phyloP scores from a whole-genome alignment of 2,888 invertebrate genomes.

The Drosophila longiperda region DNA sequence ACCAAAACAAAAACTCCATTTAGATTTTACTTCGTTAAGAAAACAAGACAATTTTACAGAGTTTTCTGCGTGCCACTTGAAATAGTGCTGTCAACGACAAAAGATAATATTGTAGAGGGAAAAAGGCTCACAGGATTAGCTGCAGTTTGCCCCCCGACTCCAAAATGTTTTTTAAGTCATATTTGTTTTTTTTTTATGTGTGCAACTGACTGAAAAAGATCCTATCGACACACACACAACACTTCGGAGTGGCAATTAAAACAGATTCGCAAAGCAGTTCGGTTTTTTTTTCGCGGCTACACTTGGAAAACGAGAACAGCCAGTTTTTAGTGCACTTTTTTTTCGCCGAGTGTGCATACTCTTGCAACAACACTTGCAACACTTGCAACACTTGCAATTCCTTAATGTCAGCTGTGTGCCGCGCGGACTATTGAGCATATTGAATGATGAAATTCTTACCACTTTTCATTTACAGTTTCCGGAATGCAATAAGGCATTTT shows the following conservation, averaged over 20 bases:
- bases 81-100: constrained; percentile 33
- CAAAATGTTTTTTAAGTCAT: constrained; percentile 13
- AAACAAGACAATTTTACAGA: constrained; percentile 49
- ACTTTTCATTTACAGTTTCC: constrained; percentile 90
- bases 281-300: neutral
- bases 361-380: constrained; percentile 14
- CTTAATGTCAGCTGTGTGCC: constrained; percentile 33
- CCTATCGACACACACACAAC: neutral
- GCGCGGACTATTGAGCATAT: constrained; percentile 27
- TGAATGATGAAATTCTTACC: constrained; percentile 50
- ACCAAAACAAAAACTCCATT: neutral
- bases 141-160: neutral
- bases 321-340: too few relatives aligned
- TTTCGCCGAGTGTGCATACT: neutral
- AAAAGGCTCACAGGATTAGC: constrained; percentile 1
- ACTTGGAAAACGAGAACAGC: neutral
- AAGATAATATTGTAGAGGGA: constrained; percentile 43
- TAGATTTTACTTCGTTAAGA: constrained; percentile 31
- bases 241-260: constrained; percentile 25
- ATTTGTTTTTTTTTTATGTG: neutral
- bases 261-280: constrained; percentile 14
- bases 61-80: constrained; percentile 40
- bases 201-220: constrained; percentile 1
- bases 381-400: neutral
- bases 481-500: constrained; percentile 98